phyloP scores from a whole-genome alignment of 1,140 invertebrate genomes.

The Ceratosolen fusciceps region DNA sequence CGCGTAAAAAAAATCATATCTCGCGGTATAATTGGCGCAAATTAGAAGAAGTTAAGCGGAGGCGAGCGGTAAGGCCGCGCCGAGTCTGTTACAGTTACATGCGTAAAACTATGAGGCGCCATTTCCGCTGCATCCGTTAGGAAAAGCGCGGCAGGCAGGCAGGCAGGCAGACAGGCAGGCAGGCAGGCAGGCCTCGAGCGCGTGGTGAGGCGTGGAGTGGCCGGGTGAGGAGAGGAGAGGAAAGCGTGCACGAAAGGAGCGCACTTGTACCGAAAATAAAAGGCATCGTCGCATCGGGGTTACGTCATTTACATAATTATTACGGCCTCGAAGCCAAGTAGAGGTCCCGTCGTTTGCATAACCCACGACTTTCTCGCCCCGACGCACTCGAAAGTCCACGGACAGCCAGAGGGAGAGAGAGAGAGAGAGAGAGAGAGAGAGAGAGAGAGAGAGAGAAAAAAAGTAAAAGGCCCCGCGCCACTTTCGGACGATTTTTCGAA shows the following conservation, averaged over 20 bases:
- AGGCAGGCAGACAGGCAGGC: not conserved
- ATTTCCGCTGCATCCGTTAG: constrained; percentile 18
- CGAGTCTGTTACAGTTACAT: not conserved
- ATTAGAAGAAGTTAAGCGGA: constrained; percentile 4
- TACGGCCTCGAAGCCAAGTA: not conserved
- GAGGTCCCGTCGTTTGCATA: not conserved
- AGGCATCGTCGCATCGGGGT: too few relatives aligned
- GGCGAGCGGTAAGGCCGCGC: not conserved
- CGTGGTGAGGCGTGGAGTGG: too few relatives aligned
- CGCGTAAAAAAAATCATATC: not conserved
- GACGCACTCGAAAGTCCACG: not conserved
- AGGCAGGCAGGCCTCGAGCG: too few relatives aligned
- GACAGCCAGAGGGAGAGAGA: too few relatives aligned
- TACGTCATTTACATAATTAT: constrained; percentile 11
- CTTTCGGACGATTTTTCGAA: constrained; percentile 28
- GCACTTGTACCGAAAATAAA: not conserved
- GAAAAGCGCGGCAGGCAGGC: not conserved
- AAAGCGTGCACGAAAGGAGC: too few relatives aligned
- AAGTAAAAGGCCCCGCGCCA: constrained; percentile 1
- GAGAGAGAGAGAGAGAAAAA: not conserved
- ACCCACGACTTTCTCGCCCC: constrained; percentile 7
- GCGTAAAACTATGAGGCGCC: constrained; percentile 14
- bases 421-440: too few relatives aligned
- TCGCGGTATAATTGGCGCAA: not conserved
- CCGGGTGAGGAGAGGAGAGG: too few relatives aligned